Conservation (phyloP, 2,797 vertebrate genomes). For the Fistularia tabacaria region DNA sequence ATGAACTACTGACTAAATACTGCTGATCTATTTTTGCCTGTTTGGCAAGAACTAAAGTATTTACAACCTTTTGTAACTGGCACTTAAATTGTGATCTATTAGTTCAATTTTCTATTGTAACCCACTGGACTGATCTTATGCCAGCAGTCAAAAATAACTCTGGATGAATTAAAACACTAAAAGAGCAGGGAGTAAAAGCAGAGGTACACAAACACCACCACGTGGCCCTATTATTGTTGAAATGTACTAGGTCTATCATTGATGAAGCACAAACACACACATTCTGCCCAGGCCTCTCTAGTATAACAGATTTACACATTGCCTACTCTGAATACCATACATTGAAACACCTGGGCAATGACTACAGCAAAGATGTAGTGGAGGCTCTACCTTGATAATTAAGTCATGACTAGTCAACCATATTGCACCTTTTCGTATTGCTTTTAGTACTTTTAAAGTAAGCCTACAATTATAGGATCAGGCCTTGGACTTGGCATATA, state of each 20-base stretch:
- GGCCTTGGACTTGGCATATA: no score
- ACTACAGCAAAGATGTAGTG: background rate
- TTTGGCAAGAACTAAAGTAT: no score
- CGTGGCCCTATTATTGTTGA: background rate
- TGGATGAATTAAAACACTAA: background rate
- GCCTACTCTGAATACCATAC: no score
- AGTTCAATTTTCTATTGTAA: conserved; percentile 5
- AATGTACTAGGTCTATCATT: no score
- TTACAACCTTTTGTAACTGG: background rate
- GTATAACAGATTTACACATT: no score
- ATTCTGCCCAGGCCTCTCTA: no score
- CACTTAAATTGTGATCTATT: conserved; percentile 2
- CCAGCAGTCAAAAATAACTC: background rate
- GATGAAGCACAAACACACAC: no score
- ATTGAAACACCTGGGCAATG: no score
- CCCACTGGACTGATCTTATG: no score
- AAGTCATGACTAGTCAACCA: background rate
- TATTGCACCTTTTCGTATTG: background rate
- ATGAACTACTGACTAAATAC: conserved; percentile 24
- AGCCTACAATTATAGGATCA: no score
- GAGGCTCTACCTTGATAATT: background rate
- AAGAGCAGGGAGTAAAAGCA: background rate
- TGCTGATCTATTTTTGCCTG: conserved; percentile 14
- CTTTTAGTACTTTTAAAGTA: background rate
- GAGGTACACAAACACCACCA: background rate